A percentile compares a stretch with the other conserved stretches of the same genome.
Conservation (phyloP, 1,140 invertebrate species). For the Coelopa frigida region DNA sequence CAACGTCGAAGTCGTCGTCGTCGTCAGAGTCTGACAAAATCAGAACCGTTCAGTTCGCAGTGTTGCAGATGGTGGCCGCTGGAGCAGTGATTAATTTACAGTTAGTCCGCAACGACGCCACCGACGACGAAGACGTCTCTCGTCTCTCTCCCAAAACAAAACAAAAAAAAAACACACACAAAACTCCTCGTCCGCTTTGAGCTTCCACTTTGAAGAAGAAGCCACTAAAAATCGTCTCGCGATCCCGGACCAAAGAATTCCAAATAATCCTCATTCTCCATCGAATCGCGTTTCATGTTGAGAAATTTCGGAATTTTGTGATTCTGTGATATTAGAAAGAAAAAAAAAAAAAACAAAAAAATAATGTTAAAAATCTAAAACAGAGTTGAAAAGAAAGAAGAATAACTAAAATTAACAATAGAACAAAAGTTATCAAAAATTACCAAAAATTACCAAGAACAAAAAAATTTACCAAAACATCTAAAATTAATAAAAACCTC, state of each 20-base stretch:
- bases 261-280: background rate
- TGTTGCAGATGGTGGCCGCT: conserved; percentile 20
- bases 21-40: conserved; percentile 14
- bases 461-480: too few species aligned
- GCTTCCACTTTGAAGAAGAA: conserved; percentile 10
- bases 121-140: conserved; percentile 11
- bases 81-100: conserved; percentile 40
- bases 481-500: too few species aligned
- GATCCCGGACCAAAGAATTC: background rate
- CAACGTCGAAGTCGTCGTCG: conserved; percentile 8
- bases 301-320: background rate
- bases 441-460: too few species aligned
- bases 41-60: conserved; percentile 16
- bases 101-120: conserved; percentile 42
- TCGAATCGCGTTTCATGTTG: background rate
- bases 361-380: conserved; percentile 3
- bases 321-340: conserved; percentile 16
- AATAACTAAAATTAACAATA: too few species aligned
- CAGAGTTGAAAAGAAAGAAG: too few species aligned
- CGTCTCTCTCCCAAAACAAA: conserved; percentile 4
- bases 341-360: conserved; percentile 11
- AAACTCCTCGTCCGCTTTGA: conserved; percentile 17
- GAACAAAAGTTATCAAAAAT: too few species aligned
- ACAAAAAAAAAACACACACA: conserved; percentile 16
- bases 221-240: conserved; percentile 8